Base-by-base conservation (phyloP, 2,888 invertebrate species). In the Escarpia spicata region DNA sequence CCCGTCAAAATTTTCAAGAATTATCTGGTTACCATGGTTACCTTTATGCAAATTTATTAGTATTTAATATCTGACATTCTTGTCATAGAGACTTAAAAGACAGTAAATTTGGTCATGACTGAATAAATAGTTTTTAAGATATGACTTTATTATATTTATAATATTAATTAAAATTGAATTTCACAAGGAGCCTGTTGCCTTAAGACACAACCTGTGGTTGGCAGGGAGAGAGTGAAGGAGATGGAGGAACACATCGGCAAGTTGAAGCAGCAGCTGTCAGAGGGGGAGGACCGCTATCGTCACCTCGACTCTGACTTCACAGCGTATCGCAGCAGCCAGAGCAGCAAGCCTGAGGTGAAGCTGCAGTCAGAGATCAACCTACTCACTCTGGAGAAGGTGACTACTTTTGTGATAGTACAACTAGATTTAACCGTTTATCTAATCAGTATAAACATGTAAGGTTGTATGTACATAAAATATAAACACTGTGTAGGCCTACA, bases 331-430 rank as follows among this genome's bases (percentile, higher is more conserved):
- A 96, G 96, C 92, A 95, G 96, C 92, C 95, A 96, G 92, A 95
- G 95, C 93, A 95, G 94, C 43, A 96, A 96, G 93, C 96, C 96
- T 37, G 96, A 97, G 93, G 95, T 96, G 10, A 94, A 96, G 92
- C 95, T 96, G 31, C 96, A 96, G 95, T 95, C 96, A 52, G 96
- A 97, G 94, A 96, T 96, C 91, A 96, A 96, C 93, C 94, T 96
- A 37, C 95, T 96, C 1, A 96, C 95, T 19, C 93, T 96, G 90
- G 96, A 96, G 94, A 96, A 96, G 95, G 96, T 96, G 93, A 90
- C 92, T 1, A 31, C 31, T 52, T 60, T 75, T 75, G 19, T 75
- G 3, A 37, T 37, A 37, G 0, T 37, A 37, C 37, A 37, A 37
- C 37, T 37, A 37, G 37, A 37, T 37, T 37, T 37, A 37, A 37